phyloP scores from a whole-genome alignment of 2,797 vertebrate genomes.

The Lithobates sylvaticus region DNA sequence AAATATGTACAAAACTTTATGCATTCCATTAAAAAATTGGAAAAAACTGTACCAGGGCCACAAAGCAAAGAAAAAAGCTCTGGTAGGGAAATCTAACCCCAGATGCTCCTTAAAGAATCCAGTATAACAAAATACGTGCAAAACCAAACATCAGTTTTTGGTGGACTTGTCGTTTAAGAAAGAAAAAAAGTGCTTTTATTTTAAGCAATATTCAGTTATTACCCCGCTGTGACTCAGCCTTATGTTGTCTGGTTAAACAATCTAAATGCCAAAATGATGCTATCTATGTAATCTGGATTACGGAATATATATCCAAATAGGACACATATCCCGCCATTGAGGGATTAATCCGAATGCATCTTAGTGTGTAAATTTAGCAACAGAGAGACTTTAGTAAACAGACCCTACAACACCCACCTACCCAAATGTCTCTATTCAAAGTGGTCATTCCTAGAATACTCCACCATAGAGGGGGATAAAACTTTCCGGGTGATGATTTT shows the following conservation, averaged over 20 bases:
- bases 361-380: slow-evolving; percentile 40
- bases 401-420: slow-evolving; percentile 30
- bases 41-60: too few species aligned
- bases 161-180: background rate
- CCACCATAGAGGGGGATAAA: slow-evolving; percentile 37
- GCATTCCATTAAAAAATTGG: too few species aligned
- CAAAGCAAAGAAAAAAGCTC: too few species aligned
- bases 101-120: too few species aligned
- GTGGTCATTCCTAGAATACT: slow-evolving; percentile 48
- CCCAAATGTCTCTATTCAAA: slow-evolving; percentile 44
- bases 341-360: background rate
- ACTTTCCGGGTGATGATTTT: slow-evolving; percentile 44
- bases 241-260: background rate
- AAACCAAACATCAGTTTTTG: too few species aligned
- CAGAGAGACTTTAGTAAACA: slow-evolving; percentile 34
- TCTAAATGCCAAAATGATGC: background rate
- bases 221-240: background rate
- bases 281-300: slow-evolving; percentile 3
- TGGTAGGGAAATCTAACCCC: too few species aligned
- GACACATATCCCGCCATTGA: slow-evolving; percentile 20
- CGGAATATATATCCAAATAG: slow-evolving; percentile 8
- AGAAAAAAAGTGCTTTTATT: background rate
- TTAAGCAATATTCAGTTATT: background rate
- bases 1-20: too few species aligned
- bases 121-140: too few species aligned